Evolutionary conservation across 2,797 vertebrate species (phyloP).

Genomic region (Gambusia yucatana): DNA sequence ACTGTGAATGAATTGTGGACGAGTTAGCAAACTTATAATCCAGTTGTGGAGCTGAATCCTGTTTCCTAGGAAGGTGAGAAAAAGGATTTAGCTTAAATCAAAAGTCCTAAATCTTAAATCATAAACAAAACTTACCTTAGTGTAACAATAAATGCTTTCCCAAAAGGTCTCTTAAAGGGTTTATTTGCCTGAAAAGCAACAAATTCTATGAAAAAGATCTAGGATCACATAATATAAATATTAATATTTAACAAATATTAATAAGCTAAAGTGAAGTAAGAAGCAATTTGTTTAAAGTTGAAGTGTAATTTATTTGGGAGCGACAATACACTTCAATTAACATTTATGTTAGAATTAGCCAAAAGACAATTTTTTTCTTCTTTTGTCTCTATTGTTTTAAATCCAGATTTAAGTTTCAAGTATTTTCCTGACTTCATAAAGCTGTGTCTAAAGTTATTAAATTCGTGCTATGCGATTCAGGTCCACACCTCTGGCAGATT

Average conservation of each 20-base stretch:
- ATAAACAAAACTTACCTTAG: neutral
- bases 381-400: neutral
- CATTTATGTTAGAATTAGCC: too few relatives aligned
- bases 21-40: conserved; percentile 6
- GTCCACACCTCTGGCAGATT: conserved; percentile 6
- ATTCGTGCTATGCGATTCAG: neutral
- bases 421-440: neutral
- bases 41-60: neutral
- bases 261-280: neutral
- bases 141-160: neutral
- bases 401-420: neutral
- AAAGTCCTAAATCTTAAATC: neutral
- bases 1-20: neutral
- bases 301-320: too few relatives aligned
- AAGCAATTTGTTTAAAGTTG: neutral
- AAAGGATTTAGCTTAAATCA: neutral
- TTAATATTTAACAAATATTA: neutral
- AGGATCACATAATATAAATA: neutral
- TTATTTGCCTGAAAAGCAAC: neutral
- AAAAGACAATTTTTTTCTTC: too few relatives aligned
- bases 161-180: neutral
- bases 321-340: too few relatives aligned
- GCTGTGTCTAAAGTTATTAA: neutral
- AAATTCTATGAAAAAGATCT: neutral
- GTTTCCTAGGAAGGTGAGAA: neutral